phyloP scores from a whole-genome alignment of 53 echinoderm and acorn worm genomes.

The Henricia sp. region DNA sequence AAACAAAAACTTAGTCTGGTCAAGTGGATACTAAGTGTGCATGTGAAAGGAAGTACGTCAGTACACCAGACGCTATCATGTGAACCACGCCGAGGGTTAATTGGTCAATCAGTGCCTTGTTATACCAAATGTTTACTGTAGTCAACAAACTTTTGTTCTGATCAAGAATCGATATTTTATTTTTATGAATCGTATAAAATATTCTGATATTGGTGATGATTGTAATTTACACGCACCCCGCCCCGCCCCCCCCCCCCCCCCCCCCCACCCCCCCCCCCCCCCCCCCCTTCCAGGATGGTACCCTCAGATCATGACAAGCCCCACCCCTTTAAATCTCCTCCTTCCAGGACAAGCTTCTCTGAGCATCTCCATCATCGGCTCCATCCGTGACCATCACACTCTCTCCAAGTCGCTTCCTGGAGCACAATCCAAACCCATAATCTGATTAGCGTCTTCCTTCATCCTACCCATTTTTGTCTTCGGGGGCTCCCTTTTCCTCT shows the following conservation, averaged over 20 bases:
- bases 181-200: too few species aligned
- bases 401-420: conserved; percentile 33
- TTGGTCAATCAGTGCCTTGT: too few species aligned
- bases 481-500: neutral
- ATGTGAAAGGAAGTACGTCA: too few species aligned
- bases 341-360: conserved; percentile 45
- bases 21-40: too few species aligned
- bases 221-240: neutral
- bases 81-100: too few species aligned
- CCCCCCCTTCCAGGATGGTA: neutral
- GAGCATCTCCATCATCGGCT: conserved; percentile 34
- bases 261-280: neutral
- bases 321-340: neutral
- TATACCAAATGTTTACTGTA: too few species aligned
- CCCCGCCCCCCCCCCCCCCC: neutral
- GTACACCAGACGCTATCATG: too few species aligned
- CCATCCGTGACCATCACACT: conserved; percentile 55
- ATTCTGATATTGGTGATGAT: neutral
- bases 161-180: too few species aligned
- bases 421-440: conserved; percentile 55
- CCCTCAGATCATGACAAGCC: neutral
- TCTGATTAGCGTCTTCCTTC: conserved; percentile 52
- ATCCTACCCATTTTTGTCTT: conserved; percentile 42
- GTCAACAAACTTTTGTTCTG: too few species aligned
- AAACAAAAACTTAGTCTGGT: too few species aligned